Evolutionary conservation across 1,140 invertebrate genomes (phyloP).

Genomic region (Cyphomyrmex costatus): DNA sequence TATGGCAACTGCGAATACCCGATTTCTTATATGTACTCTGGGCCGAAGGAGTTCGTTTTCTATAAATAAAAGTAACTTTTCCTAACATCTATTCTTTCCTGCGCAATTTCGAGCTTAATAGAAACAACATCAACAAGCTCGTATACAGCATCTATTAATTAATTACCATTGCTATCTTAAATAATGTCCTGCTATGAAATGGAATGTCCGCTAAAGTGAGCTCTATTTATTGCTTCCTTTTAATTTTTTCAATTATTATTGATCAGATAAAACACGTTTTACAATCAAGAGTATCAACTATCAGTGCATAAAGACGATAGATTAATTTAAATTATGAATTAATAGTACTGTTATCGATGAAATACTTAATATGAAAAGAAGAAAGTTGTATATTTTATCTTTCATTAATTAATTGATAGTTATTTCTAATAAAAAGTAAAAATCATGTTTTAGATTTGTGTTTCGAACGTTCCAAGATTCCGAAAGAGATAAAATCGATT

Average conservation of each 20-base stretch:
- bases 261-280: not conserved
- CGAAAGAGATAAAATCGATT: not conserved
- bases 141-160: constrained; percentile 55
- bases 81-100: not conserved
- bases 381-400: not conserved
- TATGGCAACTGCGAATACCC: no score
- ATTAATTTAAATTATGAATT: constrained; percentile 10
- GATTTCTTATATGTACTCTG: no score
- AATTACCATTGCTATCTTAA: constrained; percentile 57
- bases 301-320: not conserved
- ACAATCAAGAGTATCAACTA: not conserved
- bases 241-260: constrained; percentile 37
- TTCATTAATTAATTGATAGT: not conserved
- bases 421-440: not conserved
- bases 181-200: constrained; percentile 59
- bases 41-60: constrained; percentile 52
- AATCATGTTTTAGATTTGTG: not conserved
- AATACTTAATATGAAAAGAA: not conserved
- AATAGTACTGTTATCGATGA: not conserved
- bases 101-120: constrained; percentile 56
- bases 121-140: constrained; percentile 49
- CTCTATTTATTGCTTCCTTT: constrained; percentile 26
- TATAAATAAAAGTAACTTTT: constrained; percentile 48
- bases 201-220: no score
- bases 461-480: not conserved